phyloP scores from a whole-genome alignment of 2,797 vertebrate species.

The Paramormyrops hopkinsi region DNA sequence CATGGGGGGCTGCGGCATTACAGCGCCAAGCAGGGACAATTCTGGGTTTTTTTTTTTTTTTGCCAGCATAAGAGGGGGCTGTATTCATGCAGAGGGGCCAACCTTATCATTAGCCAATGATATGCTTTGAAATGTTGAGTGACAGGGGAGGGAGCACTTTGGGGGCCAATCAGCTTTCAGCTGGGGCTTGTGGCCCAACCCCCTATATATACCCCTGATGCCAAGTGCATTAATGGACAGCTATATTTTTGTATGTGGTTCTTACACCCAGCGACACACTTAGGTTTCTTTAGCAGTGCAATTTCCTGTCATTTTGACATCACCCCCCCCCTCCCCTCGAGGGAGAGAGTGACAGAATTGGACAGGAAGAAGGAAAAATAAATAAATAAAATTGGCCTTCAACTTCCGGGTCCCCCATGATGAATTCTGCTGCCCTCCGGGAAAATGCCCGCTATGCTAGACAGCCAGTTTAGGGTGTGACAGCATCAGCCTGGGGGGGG shows the following conservation, averaged over 20 bases:
- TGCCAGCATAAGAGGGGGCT: background rate
- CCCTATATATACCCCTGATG: background rate
- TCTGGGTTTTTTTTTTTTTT: background rate
- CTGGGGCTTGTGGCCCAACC: background rate
- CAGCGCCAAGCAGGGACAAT: background rate
- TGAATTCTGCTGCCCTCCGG: background rate
- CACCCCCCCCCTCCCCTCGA: too few relatives aligned
- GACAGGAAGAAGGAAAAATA: background rate
- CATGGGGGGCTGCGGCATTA: background rate
- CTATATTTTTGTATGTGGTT: background rate
- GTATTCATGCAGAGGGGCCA: background rate
- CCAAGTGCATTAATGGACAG: background rate
- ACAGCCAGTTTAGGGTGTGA: background rate
- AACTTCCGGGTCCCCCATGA: background rate
- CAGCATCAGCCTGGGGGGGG: background rate
- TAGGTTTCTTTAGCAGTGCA: background rate
- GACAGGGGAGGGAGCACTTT: background rate
- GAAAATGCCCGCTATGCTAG: background rate
- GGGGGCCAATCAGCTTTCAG: background rate
- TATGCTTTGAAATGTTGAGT: background rate
- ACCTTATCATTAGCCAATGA: background rate
- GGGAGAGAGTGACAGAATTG: background rate
- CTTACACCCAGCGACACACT: background rate
- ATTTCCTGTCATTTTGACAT: background rate
- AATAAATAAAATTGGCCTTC: background rate